Percentiles rank a stretch among this genome's conserved stretches.
phyloP scores from a whole-genome alignment of 2,113 vertebrate genomes.

The Aviceda subcristata region DNA sequence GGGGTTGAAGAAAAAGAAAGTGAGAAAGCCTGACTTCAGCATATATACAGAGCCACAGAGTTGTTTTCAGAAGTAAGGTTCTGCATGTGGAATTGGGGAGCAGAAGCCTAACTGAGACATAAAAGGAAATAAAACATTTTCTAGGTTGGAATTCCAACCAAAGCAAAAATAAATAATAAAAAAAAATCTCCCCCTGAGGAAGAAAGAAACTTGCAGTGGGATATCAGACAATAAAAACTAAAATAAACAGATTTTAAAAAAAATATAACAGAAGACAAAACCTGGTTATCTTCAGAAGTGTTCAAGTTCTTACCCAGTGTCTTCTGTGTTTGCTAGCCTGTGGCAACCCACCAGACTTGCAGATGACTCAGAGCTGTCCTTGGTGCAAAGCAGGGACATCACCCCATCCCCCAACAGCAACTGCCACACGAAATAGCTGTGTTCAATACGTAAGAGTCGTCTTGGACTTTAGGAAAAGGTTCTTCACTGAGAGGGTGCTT shows the following conservation, averaged over 20 bases:
- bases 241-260: neutral
- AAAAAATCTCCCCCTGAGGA: neutral
- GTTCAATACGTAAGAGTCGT: neutral
- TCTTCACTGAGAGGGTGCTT: neutral
- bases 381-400: neutral
- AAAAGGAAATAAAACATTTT: neutral
- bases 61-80: neutral
- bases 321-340: neutral
- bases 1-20: neutral
- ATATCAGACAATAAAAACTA: neutral
- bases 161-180: neutral
- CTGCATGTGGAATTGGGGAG: neutral
- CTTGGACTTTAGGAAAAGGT: neutral
- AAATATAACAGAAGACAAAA: neutral
- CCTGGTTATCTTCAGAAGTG: neutral
- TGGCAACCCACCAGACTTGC: neutral
- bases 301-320: neutral
- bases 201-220: neutral
- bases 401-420: neutral
- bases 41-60: neutral
- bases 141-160: neutral
- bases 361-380: neutral
- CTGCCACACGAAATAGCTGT: neutral
- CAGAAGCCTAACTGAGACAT: neutral
- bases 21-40: neutral